Evolutionary conservation across 2,113 vertebrate genomes (phyloP), one percentile per base, ranked within the genome.

Genomic region (Myotis lucifugus): DNA sequence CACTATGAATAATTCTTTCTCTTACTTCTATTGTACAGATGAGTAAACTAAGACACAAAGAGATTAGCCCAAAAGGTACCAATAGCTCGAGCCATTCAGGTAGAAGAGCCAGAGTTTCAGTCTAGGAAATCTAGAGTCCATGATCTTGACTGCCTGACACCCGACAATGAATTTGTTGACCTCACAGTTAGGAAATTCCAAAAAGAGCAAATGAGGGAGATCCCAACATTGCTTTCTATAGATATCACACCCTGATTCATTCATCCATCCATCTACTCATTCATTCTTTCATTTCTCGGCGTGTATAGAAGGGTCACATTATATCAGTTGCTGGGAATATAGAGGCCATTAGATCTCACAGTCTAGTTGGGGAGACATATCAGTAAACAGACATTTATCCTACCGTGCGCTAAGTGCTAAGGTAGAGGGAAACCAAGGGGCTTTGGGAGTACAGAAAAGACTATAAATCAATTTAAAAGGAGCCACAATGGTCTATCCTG

Each of bases 11-110:
- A 88, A 42, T 92, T 76, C 46, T 70, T 85, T 90, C 42, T 76
- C 6, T 61, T 54, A 50, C 79, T 83, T 95, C 84, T 95, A 1
- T 59, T 85, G 95, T 88, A 23, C 14, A 77, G 11, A 42, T 93
- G 81, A 81, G 61, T 94, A 90, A 85, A 84, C 56, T 56, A 42
- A 96, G 59, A 29, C 42, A 82, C 48, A 85, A 32, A 90, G 37
- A 84, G 18, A 34, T 90, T 67, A 81, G 48, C 84, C 52, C 46
- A 77, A n/a, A n/a, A 21, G 46, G 46, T n/a, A 77, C 46, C 21
- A 82, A 48, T 79, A 40, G 3, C 19, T 56, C 6, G 40, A 52
- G 29, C 37, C 34, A 61, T 85, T 93, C 40, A n/a, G 6, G 56
- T 87, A 52, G 23, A 93, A 94, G 29, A 83, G 17, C 8, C 11